A percentile compares a stretch with the other conserved stretches of the same genome.
Conservation (phyloP, 2,888 invertebrate genomes). For the Trisateles emortualis region DNA sequence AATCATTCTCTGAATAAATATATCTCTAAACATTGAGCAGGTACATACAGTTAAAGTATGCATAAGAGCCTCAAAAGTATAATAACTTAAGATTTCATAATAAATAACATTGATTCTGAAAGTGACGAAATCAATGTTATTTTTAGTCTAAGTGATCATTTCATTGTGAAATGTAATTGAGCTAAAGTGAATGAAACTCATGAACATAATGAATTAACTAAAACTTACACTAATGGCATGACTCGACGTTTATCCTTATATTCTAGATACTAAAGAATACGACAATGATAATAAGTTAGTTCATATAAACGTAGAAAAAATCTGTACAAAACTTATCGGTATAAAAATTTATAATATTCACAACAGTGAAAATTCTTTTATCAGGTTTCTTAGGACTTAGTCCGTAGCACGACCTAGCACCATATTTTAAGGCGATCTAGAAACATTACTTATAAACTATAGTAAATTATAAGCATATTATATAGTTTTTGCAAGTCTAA, state of each 20-base stretch:
- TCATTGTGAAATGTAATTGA: slow-evolving; percentile 38
- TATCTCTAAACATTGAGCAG: slow-evolving; percentile 40
- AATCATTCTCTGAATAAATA: slow-evolving; percentile 17
- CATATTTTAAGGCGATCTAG: slow-evolving; percentile 67
- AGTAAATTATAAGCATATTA: slow-evolving; percentile 45
- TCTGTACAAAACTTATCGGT: slow-evolving; percentile 78
- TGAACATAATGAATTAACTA: slow-evolving; percentile 53
- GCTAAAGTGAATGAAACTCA: slow-evolving; percentile 41
- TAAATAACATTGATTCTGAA: slow-evolving; percentile 39
- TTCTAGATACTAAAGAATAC: slow-evolving; percentile 60
- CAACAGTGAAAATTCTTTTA: slow-evolving; percentile 70
- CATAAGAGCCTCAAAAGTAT: slow-evolving; percentile 44
- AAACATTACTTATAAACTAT: slow-evolving; percentile 47
- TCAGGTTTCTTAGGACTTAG: slow-evolving; percentile 77
- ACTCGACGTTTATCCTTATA: slow-evolving; percentile 77
- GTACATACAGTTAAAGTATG: slow-evolving; percentile 45
- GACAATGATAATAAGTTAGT: slow-evolving; percentile 50
- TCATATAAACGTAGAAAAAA: slow-evolving; percentile 56
- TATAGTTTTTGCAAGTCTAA: slow-evolving; percentile 39
- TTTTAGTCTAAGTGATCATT: slow-evolving; percentile 21
- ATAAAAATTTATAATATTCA: slow-evolving; percentile 69
- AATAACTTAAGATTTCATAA: slow-evolving; percentile 34
- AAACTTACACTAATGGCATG: slow-evolving; percentile 82
- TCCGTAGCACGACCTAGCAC: slow-evolving; percentile 85
- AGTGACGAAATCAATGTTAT: slow-evolving; percentile 39